These are phyloP conservation scores for Cyanoderma ruficeps DNA, from an alignment of 2,113 vertebrate genomes.

Conservation along the genomic window DNA sequence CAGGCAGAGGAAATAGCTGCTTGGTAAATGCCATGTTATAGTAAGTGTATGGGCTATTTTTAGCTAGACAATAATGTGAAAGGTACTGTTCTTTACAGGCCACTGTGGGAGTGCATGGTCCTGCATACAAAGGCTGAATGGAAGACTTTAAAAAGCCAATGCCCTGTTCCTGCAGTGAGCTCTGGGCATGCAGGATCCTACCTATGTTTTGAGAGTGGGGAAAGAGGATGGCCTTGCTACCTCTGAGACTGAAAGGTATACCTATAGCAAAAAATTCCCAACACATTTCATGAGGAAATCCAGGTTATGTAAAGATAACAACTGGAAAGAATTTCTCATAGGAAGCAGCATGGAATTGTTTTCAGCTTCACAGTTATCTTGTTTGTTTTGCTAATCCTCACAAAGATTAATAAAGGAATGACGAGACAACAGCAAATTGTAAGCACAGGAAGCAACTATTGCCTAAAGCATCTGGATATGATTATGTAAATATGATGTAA, in stretches of 20 bases:
- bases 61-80: conserved; percentile 10
- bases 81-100: background rate
- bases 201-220: background rate
- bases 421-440: conserved; percentile 49
- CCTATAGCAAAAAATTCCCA: background rate
- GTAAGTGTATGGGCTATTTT: conserved; percentile 18
- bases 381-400: conserved; percentile 59
- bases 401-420: conserved; percentile 60
- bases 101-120: background rate
- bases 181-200: background rate
- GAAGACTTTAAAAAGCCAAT: background rate
- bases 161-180: background rate
- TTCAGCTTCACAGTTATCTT: conserved; percentile 57
- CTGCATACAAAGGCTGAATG: background rate
- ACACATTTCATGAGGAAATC: background rate
- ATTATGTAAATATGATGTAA: conserved; percentile 56
- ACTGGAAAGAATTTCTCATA: conserved; percentile 35
- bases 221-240: background rate
- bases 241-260: background rate
- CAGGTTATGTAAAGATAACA: background rate
- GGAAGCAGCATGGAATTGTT: conserved; percentile 33
- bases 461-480: conserved; percentile 65
- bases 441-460: conserved; percentile 57
- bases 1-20: conserved; percentile 21
- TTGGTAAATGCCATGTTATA: background rate